Conservation (phyloP, 2,888 invertebrate genomes). For the Gari tellinella region DNA sequence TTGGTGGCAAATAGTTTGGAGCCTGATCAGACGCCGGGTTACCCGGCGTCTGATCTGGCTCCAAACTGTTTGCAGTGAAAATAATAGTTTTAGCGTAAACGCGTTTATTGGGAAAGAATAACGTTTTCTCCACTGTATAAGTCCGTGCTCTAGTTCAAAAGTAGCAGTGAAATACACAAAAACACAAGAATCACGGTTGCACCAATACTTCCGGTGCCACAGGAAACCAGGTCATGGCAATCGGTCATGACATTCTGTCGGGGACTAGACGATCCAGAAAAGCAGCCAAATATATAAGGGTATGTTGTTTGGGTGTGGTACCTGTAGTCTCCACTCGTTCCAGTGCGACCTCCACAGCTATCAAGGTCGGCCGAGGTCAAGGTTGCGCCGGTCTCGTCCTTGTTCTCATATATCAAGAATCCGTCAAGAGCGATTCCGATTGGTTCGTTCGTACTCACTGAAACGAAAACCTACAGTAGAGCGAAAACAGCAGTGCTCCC, state of each 20-base stretch:
- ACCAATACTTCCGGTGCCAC: too few relatives aligned
- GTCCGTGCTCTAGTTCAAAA: too few relatives aligned
- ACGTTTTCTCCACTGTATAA: too few relatives aligned
- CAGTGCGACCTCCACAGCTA: conserved; percentile 30
- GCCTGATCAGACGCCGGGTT: too few relatives aligned
- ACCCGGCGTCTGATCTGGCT: too few relatives aligned
- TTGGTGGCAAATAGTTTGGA: too few relatives aligned
- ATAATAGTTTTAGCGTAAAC: too few relatives aligned
- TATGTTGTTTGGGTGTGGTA: conserved; percentile 34
- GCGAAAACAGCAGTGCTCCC: neutral
- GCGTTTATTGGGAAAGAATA: too few relatives aligned
- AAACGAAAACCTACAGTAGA: conserved; percentile 31
- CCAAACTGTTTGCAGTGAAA: too few relatives aligned
- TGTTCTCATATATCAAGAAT: conserved; percentile 40
- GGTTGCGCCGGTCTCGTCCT: conserved; percentile 17
- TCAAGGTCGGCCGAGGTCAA: conserved; percentile 33
- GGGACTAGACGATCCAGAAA: conserved; percentile 16
- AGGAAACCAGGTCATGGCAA: too few relatives aligned
- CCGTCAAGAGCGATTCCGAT: conserved; percentile 54
- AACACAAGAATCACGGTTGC: too few relatives aligned
- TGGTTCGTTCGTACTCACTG: conserved; percentile 5
- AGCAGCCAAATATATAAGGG: conserved; percentile 43
- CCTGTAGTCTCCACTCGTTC: conserved; percentile 25
- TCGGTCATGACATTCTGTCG: neutral
- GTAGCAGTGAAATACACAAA: too few relatives aligned